phyloP scores from a whole-genome alignment of 2,113 vertebrate genomes.

The Neotoma lepida region DNA sequence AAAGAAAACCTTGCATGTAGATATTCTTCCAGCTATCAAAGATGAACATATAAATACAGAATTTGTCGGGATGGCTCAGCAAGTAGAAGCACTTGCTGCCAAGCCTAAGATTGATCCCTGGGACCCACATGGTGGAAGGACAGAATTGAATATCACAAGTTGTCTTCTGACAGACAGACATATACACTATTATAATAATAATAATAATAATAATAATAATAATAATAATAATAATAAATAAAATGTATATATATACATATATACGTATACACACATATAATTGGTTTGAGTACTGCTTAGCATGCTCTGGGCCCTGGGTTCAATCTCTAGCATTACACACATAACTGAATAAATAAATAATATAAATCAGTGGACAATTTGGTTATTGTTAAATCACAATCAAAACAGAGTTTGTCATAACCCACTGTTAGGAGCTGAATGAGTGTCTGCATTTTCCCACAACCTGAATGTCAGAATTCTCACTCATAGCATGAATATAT shows the following conservation, averaged over 20 bases:
- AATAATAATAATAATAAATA: background rate
- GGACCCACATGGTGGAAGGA: background rate
- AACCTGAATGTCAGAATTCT: background rate
- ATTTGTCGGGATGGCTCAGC: background rate
- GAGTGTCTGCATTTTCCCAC: background rate
- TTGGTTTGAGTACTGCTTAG: background rate
- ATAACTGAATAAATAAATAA: background rate
- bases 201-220: background rate
- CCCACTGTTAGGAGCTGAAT: background rate
- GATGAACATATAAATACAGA: background rate
- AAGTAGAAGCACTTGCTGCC: background rate
- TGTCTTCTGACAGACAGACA: background rate
- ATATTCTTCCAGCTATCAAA: background rate
- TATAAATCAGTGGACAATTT: background rate
- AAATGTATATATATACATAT: background rate
- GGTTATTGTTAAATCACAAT: background rate
- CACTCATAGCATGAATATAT: background rate
- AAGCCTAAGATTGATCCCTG: background rate
- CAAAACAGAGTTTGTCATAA: background rate
- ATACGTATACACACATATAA: background rate
- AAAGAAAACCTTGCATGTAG: background rate
- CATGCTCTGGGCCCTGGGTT: background rate
- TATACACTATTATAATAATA: background rate
- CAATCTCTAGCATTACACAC: background rate
- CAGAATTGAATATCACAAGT: background rate